Evolutionary conservation across 2,113 vertebrate genomes (phyloP).

Genomic region (Alces alces): DNA sequence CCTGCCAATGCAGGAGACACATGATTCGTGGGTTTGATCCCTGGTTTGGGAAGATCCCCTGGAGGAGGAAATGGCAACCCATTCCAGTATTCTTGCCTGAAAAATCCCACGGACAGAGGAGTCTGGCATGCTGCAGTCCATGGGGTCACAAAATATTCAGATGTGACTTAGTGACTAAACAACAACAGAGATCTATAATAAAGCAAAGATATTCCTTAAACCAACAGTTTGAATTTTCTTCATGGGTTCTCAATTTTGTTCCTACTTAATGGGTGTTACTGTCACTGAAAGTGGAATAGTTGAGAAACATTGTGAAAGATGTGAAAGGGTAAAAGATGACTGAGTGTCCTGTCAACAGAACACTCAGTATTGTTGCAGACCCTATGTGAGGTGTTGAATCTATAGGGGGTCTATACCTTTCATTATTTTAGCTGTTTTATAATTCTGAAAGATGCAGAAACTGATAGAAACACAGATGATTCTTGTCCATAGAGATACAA

Average conservation of each 20-base stretch:
- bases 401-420: neutral
- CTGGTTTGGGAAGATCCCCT: neutral
- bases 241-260: constrained; percentile 66
- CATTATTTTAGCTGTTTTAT: neutral
- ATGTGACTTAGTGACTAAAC: accelerated
- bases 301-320: neutral
- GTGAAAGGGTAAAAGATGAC: neutral
- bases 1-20: neutral
- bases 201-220: constrained; percentile 77
- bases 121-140: neutral
- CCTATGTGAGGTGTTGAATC: neutral
- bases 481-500: neutral
- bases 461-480: neutral
- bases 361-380: neutral
- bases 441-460: neutral
- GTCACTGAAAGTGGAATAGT: constrained; percentile 59
- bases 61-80: neutral
- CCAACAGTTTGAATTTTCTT: constrained; percentile 77
- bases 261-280: constrained; percentile 62
- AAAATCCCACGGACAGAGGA: neutral
- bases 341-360: neutral
- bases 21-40: neutral
- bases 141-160: neutral
- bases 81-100: neutral
- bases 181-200: constrained; percentile 64